Evolutionary conservation across 1,140 invertebrate genomes (phyloP).

Genomic region (Proctacanthus coquilletti): DNA sequence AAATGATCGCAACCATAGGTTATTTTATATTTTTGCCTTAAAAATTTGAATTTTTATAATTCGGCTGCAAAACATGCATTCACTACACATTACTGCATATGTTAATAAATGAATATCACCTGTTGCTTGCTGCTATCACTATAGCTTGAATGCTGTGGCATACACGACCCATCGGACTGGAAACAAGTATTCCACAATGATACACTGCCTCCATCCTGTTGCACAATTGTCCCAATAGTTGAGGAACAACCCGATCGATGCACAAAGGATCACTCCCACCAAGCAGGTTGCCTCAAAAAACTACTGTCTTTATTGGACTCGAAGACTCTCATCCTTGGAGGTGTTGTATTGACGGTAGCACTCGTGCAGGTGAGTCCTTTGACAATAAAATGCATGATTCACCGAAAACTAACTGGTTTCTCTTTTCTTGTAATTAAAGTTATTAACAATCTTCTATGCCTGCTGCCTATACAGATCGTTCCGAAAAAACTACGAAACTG

Average conservation of each 20-base stretch:
- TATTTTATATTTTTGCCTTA: background rate
- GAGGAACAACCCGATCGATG: slow-evolving; percentile 34
- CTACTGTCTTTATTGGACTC: slow-evolving; percentile 45
- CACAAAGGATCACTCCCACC: slow-evolving; percentile 32
- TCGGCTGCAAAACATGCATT: background rate
- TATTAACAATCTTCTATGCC: slow-evolving; percentile 75
- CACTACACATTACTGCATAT: background rate
- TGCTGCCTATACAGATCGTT: slow-evolving; percentile 80
- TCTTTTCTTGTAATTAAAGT: slow-evolving; percentile 38
- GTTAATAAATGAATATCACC: background rate
- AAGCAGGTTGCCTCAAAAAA: slow-evolving; percentile 47
- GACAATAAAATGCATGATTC: background rate
- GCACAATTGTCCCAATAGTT: slow-evolving; percentile 36
- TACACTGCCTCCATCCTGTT: slow-evolving; percentile 51
- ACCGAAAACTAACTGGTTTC: background rate
- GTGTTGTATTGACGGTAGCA: slow-evolving; percentile 62
- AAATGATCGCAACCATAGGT: background rate
- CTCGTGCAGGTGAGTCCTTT: slow-evolving; percentile 47
- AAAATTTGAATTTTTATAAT: background rate
- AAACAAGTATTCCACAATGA: slow-evolving; percentile 34
- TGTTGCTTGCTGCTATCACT: slow-evolving; percentile 12
- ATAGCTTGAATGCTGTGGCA: slow-evolving; percentile 67
- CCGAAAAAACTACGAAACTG: slow-evolving; percentile 76
- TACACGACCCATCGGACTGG: slow-evolving; percentile 54
- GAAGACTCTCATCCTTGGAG: slow-evolving; percentile 54